phyloP scores from a whole-genome alignment of 2,113 vertebrate species.

The Cyprinodon brontotheroides region DNA sequence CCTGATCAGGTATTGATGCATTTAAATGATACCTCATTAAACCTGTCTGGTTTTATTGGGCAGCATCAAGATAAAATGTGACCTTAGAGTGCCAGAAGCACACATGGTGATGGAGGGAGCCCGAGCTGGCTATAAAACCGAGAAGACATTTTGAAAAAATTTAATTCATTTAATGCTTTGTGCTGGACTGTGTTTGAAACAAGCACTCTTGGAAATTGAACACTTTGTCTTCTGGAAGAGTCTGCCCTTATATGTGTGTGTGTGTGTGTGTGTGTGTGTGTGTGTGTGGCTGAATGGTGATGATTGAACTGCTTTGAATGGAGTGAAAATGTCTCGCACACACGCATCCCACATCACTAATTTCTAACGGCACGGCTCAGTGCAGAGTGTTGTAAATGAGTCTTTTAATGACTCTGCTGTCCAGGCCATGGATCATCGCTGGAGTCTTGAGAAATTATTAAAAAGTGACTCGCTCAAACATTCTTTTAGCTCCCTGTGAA shows the following conservation, averaged over 20 bases:
- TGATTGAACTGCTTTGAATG: slow-evolving; percentile 34
- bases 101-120: slow-evolving; percentile 20
- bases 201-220: slow-evolving; percentile 59
- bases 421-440: slow-evolving; percentile 21
- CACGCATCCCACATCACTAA: slow-evolving; percentile 22
- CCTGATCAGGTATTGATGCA: neutral
- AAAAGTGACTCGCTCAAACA: slow-evolving; percentile 5
- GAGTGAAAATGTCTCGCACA: slow-evolving; percentile 30
- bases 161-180: slow-evolving; percentile 52
- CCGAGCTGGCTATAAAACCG: slow-evolving; percentile 29
- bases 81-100: slow-evolving; percentile 2
- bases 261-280: slow-evolving; percentile 13
- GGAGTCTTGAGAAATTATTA: slow-evolving; percentile 33
- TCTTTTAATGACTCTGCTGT: slow-evolving; percentile 39
- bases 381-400: slow-evolving; percentile 29
- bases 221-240: slow-evolving; percentile 56
- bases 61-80: slow-evolving; percentile 25
- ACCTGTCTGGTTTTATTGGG: slow-evolving; percentile 1
- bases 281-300: slow-evolving; percentile 12
- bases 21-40: slow-evolving; percentile 19
- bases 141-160: slow-evolving; percentile 28
- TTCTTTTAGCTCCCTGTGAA: slow-evolving; percentile 16
- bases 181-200: slow-evolving; percentile 54
- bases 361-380: slow-evolving; percentile 17
- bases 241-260: neutral